Evolutionary conservation across 1,140 invertebrate species (phyloP).

Genomic region (Rhopalosiphum padi): DNA sequence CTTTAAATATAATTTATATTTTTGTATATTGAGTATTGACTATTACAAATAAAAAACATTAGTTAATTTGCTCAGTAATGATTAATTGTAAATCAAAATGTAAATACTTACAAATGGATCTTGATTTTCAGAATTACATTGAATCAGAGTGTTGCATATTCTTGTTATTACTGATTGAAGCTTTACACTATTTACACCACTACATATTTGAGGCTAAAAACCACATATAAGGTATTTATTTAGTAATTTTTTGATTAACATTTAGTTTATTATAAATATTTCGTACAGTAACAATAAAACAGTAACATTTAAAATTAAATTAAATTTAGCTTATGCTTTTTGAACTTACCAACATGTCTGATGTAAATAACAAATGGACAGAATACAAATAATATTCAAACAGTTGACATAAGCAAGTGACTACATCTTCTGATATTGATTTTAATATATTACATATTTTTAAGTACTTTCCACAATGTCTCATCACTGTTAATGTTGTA

Average conservation of each 20-base stretch:
- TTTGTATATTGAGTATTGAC: too few species aligned
- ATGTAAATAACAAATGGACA: slow-evolving; percentile 88
- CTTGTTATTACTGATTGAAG: slow-evolving; percentile 57
- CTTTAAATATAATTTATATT: too few species aligned
- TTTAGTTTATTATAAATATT: not conserved
- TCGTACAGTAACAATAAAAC: too few species aligned
- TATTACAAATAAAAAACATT: not conserved
- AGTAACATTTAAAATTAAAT: not conserved
- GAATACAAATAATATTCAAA: slow-evolving; percentile 95
- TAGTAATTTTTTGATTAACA: not conserved
- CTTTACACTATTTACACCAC: slow-evolving; percentile 51
- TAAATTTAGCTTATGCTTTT: not conserved
- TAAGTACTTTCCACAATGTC: slow-evolving; percentile 91
- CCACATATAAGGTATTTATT: not conserved
- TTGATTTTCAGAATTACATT: slow-evolving; percentile 37
- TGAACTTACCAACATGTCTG: slow-evolving; percentile 71
- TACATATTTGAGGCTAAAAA: slow-evolving; percentile 44
- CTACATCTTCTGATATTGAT: slow-evolving; percentile 90
- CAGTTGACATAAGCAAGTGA: slow-evolving; percentile 88
- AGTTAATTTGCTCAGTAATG: not conserved
- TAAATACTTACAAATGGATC: slow-evolving; percentile 44
- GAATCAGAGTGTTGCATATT: slow-evolving; percentile 53
- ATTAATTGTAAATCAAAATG: not conserved
- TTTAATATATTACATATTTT: slow-evolving; percentile 92
- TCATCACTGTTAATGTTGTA: slow-evolving; percentile 89